These are phyloP conservation scores for Diabrotica balteata DNA, from an alignment of 2,888 invertebrate species.

Conservation along the genomic window DNA sequence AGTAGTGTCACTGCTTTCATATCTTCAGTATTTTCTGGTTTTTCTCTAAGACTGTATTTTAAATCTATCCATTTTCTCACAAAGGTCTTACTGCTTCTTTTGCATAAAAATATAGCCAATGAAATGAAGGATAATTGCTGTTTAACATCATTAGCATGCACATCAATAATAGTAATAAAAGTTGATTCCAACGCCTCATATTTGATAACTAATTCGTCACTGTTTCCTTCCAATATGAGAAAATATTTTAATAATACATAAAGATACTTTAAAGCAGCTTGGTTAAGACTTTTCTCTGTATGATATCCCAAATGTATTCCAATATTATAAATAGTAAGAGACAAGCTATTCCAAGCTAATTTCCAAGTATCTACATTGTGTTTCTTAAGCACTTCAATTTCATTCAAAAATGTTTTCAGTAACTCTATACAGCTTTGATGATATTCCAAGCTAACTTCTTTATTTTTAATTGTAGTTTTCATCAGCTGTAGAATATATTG, in stretches of 20 bases:
- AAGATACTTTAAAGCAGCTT: conserved; percentile 26
- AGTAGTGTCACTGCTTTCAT: conserved; percentile 44
- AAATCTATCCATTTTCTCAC: conserved; percentile 45
- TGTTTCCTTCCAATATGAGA: conserved; percentile 32
- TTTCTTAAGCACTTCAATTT: conserved; percentile 34
- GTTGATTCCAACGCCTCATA: conserved; percentile 21
- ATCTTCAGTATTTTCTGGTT: conserved; percentile 26
- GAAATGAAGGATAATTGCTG: conserved; percentile 41
- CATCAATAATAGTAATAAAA: conserved; percentile 17
- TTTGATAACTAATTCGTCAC: conserved; percentile 16
- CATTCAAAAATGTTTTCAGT: conserved; percentile 35
- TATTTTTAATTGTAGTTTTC: conserved; percentile 23
- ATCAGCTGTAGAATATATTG: conserved; percentile 12
- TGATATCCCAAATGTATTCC: conserved; percentile 35
- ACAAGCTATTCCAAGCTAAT: conserved; percentile 35
- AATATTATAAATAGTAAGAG: conserved; percentile 40
- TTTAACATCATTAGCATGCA: conserved; percentile 30
- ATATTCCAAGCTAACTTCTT: conserved; percentile 12
- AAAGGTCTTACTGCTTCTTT: conserved; percentile 31
- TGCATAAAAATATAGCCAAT: conserved; percentile 40
- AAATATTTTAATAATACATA: conserved; percentile 32
- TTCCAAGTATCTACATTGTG: conserved; percentile 40
- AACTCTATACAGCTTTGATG: conserved; percentile 22
- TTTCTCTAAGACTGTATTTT: conserved; percentile 41
- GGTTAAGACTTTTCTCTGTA: conserved; percentile 3